phyloP scores from a whole-genome alignment of 2,797 vertebrate species.

The Ceryle rudis region DNA sequence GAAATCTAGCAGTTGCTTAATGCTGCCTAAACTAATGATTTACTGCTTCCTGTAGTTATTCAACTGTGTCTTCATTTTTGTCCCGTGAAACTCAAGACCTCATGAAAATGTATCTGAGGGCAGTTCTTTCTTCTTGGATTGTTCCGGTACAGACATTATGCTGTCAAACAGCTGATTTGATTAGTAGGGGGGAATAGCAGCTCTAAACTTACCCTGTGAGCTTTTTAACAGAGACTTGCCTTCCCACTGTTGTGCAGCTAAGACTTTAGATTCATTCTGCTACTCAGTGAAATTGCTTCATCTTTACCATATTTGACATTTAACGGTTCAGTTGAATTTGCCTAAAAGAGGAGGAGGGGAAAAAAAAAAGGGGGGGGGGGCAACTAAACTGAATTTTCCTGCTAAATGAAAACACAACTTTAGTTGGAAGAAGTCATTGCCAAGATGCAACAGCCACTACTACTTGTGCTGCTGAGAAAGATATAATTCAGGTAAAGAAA shows the following conservation, averaged over 20 bases:
- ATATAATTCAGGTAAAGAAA: background rate
- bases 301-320: constrained; percentile 41
- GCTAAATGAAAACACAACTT: constrained; percentile 32
- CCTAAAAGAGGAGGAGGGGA: background rate
- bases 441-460: background rate
- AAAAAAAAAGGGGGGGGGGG: too few relatives aligned
- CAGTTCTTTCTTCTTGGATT: background rate
- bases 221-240: constrained; percentile 17
- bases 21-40: background rate
- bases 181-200: background rate
- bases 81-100: constrained; percentile 2
- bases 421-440: background rate
- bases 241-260: constrained; percentile 10
- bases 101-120: background rate
- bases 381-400: background rate
- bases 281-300: background rate
- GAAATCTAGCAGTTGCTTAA: background rate
- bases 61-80: constrained; percentile 13
- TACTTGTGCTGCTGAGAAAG: background rate
- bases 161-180: background rate
- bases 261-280: constrained; percentile 35
- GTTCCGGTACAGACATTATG: background rate
- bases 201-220: background rate
- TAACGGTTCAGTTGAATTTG: constrained; percentile 43
- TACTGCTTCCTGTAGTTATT: background rate